Base-by-base conservation (phyloP, 2,888 invertebrate genomes). In the Scaptomyza tumidula region DNA sequence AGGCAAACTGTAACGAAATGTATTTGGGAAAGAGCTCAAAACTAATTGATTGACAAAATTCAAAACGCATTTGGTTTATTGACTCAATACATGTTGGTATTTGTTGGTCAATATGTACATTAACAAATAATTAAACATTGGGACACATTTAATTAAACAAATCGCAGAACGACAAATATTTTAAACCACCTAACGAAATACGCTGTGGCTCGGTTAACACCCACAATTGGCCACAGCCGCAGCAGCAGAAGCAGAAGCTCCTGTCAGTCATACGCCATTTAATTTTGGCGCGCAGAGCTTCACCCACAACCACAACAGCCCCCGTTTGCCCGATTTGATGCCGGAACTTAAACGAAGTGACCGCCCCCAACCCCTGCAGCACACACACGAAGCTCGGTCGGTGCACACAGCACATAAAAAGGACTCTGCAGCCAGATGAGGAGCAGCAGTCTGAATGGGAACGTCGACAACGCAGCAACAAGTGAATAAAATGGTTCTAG, bases 261-360 rank as follows among this genome's bases (percentile, higher is more conserved):
- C 64, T 65, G 71, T 68, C 81, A 75, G 64, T 79, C 88, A 73
- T 69, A 65, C 70, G 83, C 60, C 61, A 63, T 70, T 87, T 83
- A 55, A 71, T 79, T 79, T 86, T 80, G 86, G 77, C 77, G 86
- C 65, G 67, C 59, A 55, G 44, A 53, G 5, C 9, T 50, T 50
- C 62, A 37, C 50, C 58, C 59, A 45, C 50, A 53, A 39, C 55
- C 58, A 60, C 60, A 64, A 60, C 60, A 64, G 14, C 37, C 33
- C 49, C 13, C 44, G 7, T n/a, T 6, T 14, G 24, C 2, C 43
- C 35, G 35, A 19, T 27, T 50, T 59, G 49, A 63, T 54, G 45
- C 58, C 70, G 72, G 59, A 70, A 80, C 80, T 70, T 58, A 73
- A 48, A 54, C 73, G 80, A 83, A 56, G 57, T 10, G 44, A 45